These are phyloP conservation scores for Podabrus alpinus DNA, from an alignment of 2,888 invertebrate species.

Conservation along the genomic window DNA sequence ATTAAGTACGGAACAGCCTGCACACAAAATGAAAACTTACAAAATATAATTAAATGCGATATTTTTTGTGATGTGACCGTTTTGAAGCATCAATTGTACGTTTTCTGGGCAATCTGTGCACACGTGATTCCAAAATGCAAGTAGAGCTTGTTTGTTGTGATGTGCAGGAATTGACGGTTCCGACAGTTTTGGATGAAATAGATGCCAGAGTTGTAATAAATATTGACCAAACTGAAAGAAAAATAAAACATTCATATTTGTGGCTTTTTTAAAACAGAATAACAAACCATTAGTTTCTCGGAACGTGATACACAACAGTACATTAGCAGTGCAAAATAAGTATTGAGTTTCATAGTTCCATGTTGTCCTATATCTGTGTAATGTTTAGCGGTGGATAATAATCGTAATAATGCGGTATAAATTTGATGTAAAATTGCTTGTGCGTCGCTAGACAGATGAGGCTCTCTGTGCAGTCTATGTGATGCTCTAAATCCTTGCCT, in stretches of 20 bases:
- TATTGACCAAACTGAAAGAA: constrained; percentile 82
- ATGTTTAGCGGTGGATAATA: constrained; percentile 81
- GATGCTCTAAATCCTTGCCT: constrained; percentile 81
- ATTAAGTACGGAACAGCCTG: not conserved
- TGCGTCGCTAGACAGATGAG: constrained; percentile 60
- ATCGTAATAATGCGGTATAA: constrained; percentile 72
- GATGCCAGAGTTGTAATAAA: constrained; percentile 88
- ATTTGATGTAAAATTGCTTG: constrained; percentile 66
- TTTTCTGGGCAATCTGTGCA: constrained; percentile 93
- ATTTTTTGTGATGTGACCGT: constrained; percentile 87
- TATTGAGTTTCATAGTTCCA: constrained; percentile 88
- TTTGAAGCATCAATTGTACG: constrained; percentile 83
- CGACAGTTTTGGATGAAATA: constrained; percentile 92
- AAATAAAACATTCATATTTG: constrained; percentile 4
- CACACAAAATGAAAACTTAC: constrained; percentile 62
- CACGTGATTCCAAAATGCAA: constrained; percentile 93
- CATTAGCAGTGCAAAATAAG: constrained; percentile 89
- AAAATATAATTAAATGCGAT: constrained; percentile 96
- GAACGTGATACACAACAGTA: constrained; percentile 89
- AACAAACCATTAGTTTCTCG: constrained; percentile 87
- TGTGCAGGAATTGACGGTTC: constrained; percentile 94
- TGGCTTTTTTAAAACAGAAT: not conserved
- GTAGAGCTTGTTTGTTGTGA: constrained; percentile 91
- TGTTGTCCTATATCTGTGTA: constrained; percentile 86
- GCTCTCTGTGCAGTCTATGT: constrained; percentile 56